Base-by-base conservation (phyloP, 2,797 vertebrate species). In the Brachyrhaphis roseni region DNA sequence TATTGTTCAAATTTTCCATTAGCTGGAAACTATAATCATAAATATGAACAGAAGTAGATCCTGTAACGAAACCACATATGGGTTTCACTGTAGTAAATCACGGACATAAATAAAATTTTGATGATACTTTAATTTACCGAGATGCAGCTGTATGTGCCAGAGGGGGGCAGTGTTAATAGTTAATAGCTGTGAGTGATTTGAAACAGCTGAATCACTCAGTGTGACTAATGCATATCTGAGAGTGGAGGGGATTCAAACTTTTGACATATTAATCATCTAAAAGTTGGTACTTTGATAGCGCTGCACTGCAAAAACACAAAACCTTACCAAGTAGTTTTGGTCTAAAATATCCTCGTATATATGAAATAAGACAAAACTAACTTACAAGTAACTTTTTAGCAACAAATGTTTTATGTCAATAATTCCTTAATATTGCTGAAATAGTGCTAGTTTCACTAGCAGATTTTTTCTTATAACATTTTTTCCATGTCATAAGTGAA, bases 131-230 rank as follows among this genome's bases (percentile, higher is more conserved):
- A 59, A 59, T 36, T 36, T 36, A 23, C 28, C 1, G 34, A 23
- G 62, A 39, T 36, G 18, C 34, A 20, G 18, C 34, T 23, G 59
- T 3, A 0, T 34, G 31, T 39, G 66, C 93, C 92, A 93, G 91
- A 91, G 86, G 92, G 87, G 89, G 93, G 94, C 93, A 90, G 86
- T 92, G 85, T 93, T 90, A 90, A 87, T 88, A 83, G 76, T 79
- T 81, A 74, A 66, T 66, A 66, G 62, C 34, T 39, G 8, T 78
- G 73, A 71, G 74, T 76, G 82, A 83, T 79, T 16, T 74, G 66
- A 82, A 80, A 82, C 73, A 86, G 59, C 75, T 78, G 64, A 47
- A 46, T 28, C 46, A 0, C 80, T 84, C 72, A 66, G 76, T 76
- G 36, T 77, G 34, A 75, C 4, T 8, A 43, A 59, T 23, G 64